Conservation (phyloP, 2,888 invertebrate species). For the Heteropelma amictum region DNA sequence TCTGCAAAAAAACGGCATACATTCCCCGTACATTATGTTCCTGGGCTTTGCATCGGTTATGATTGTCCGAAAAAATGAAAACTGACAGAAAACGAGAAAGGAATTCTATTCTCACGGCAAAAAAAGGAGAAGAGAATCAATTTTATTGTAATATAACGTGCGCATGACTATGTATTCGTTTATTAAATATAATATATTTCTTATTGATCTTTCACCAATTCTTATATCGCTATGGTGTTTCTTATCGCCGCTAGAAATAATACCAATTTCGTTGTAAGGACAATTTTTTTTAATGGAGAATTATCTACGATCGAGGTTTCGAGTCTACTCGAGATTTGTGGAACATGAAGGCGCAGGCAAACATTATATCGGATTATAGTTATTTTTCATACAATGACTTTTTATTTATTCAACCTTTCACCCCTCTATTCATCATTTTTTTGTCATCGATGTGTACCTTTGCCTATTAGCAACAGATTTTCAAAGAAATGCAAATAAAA, state of each 20-base stretch:
- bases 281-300: neutral
- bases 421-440: neutral
- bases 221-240: neutral
- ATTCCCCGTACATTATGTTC: constrained; percentile 23
- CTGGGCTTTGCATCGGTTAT: neutral
- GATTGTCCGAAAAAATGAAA: neutral
- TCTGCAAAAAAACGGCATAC: neutral
- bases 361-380: constrained; percentile 6
- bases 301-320: neutral
- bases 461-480: too few relatives aligned
- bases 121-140: neutral
- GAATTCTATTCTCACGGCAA: constrained; percentile 3
- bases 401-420: neutral
- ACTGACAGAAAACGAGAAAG: neutral
- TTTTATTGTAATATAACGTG: constrained; percentile 5
- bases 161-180: constrained; percentile 35
- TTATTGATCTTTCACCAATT: neutral
- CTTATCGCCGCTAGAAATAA: neutral
- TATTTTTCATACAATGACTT: neutral
- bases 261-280: neutral
- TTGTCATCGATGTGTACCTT: too few relatives aligned
- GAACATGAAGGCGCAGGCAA: neutral
- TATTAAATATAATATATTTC: constrained; percentile 17
- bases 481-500: neutral
- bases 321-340: neutral